Percentiles rank a stretch among this genome's conserved stretches.
These are phyloP conservation scores for Procambarus virginalis DNA, from an alignment of 1,140 invertebrate genomes.

Conservation along the genomic window DNA sequence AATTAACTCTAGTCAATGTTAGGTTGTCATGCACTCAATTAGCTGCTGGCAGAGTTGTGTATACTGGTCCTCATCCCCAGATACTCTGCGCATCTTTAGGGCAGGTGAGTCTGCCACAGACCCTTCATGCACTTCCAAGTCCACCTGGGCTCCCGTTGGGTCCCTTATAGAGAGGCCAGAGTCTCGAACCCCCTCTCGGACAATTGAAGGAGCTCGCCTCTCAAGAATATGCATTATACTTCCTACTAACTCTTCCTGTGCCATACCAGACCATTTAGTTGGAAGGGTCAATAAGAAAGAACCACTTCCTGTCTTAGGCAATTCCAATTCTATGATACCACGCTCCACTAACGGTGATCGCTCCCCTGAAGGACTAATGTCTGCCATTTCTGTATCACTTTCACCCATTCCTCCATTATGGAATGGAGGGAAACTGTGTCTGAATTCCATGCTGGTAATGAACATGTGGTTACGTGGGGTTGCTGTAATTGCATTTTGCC, in stretches of 20 bases:
- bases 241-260: conserved; percentile 85
- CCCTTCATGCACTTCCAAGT: conserved; percentile 85
- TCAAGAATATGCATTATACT: conserved; percentile 88
- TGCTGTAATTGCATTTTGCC: conserved; percentile 60
- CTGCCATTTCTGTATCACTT: conserved; percentile 62
- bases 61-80: conserved; percentile 92
- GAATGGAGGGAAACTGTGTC: conserved; percentile 70
- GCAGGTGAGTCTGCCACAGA: conserved; percentile 79
- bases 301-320: conserved; percentile 74
- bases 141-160: conserved; percentile 90
- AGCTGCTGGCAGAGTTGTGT: conserved; percentile 92
- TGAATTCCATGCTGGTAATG: conserved; percentile 67
- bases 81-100: conserved; percentile 91
- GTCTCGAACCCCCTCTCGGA: conserved; percentile 74
- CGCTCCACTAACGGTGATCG: conserved; percentile 52
- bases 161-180: conserved; percentile 80
- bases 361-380: conserved; percentile 50
- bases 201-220: conserved; percentile 80
- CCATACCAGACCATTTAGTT: conserved; percentile 84
- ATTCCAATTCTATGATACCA: conserved; percentile 50
- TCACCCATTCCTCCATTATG: conserved; percentile 55
- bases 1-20: conserved; percentile 49
- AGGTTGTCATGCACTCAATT: conserved; percentile 83
- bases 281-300: conserved; percentile 83
- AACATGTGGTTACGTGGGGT: conserved; percentile 66